Base-by-base conservation (phyloP, 2,797 vertebrate genomes). In the Chaetodon trifasciatus region DNA sequence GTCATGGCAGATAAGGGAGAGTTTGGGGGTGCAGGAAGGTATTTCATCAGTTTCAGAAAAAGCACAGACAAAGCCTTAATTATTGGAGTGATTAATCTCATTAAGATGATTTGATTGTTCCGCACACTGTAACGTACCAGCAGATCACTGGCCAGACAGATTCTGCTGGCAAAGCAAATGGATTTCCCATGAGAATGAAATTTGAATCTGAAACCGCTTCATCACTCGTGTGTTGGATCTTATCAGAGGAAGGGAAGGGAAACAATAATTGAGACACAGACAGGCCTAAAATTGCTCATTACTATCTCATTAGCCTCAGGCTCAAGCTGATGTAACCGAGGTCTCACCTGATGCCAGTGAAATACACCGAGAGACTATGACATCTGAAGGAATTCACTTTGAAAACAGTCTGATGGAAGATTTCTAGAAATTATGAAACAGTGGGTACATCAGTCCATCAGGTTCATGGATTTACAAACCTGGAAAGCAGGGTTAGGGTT, bases 261-360 rank as follows among this genome's bases (percentile, higher is more conserved):
- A 87, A 90, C 53, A 79, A 88, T 83, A 53, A 87, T 47, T 74
- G 78, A 86, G 78, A 85, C 49, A 77, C 56, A 80, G 71, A 86
- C 70, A 58, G 73, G 57, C 57, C 49, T 78, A 70, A 86, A 84
- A 89, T 81, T 52, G 49, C 62, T 88, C 71, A 82, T 89, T 81
- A 86, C 35, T 11, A 66, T 67, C 61, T 78, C 74, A 74, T 89
- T 89, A 86, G 80, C 88, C 79, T 73, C 39, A 42, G 74, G 83
- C 73, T 70, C 46, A 40, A 63, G 44, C 79, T 81, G 82, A 85
- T 44, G 76, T 40, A 85, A 89, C n/a, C 46, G 53, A 67, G 74
- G 49, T 69, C 50, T 58, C 66, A 76, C 57, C 53, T 77, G 72
- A 86, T 24, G 58, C 28, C 77, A 84, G 23, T 55, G 3, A 67